Evolutionary conservation across 53 echinoderm and acorn worm species (phyloP), one percentile per base, ranked within the genome.

Genomic region (Apostichopus leukothele): DNA sequence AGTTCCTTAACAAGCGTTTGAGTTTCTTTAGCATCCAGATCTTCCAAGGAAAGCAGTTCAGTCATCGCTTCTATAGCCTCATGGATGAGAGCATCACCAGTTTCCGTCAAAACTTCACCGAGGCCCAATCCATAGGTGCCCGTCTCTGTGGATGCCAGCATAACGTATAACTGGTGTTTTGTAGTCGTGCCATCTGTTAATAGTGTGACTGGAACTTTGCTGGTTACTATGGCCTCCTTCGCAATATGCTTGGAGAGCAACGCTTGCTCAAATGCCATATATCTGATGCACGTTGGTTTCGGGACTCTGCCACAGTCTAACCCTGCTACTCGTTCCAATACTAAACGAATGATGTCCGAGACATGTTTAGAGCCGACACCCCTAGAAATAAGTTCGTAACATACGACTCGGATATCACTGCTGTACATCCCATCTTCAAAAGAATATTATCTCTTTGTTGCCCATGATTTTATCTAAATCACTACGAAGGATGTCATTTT

Each of bases 381-480:
- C 60, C 68, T 25, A 5, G 94, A 86, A 7, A 94, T 74, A 0
- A 94, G 83, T 77, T 94, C 91, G 50, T 94, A 94, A 26, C 92
- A 94, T 0, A 67, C 93, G 52, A 89, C 83, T 51, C 92, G 14
- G 9, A 94, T 94, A 57, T 94, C 94, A 16, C 26, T 50, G 5
- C 66, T 67, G 25, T 89, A 94, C 9, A 7, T 12, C 0, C 94
- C 92, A 75, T 92, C 76, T 61, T 92, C 92, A 81, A 86, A 86
- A 94, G 26, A 87, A 74, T 9, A 63, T 76, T 7, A 92, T 80
- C 5, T 88, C 75, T 19, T 21, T 89, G 59, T 92, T 61, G 10
- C 89, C 94, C 92, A 94, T 94, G 4, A 94, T 89, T 90, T 92
- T 91, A 86, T 92, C 92, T 16, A 94, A 16, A 11, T 94, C 10